phyloP scores from a whole-genome alignment of 2,113 vertebrate genomes.

The Nicator chloris region DNA sequence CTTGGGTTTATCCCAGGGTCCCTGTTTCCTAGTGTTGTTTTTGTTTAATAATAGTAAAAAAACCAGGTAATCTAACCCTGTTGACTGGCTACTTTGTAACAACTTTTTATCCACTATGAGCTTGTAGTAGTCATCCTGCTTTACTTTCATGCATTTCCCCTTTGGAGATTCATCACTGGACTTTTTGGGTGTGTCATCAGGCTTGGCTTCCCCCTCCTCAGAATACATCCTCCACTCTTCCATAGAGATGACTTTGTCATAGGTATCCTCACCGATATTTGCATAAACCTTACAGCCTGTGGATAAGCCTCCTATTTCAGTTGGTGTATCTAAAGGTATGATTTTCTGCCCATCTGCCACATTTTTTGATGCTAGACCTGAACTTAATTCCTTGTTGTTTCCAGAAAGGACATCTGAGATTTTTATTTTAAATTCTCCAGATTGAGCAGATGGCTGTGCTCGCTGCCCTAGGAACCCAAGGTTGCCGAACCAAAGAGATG shows the following conservation, averaged over 20 bases:
- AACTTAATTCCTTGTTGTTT: conserved; percentile 62
- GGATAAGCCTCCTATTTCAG: conserved; percentile 90
- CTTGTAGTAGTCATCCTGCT: conserved; percentile 94
- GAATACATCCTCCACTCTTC: conserved; percentile 92
- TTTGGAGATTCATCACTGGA: conserved; percentile 66
- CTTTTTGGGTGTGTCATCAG: conserved; percentile 58
- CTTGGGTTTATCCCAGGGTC: no score
- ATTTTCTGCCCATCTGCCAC: conserved; percentile 84
- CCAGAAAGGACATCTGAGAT: conserved; percentile 80
- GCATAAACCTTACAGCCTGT: conserved; percentile 95
- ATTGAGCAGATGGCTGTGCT: conserved; percentile 64
- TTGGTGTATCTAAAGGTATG: conserved; percentile 88
- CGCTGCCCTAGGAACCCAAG: conserved; percentile 34
- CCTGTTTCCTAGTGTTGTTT: no score
- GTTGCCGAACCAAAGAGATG: conserved; percentile 67
- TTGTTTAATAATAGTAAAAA: no score
- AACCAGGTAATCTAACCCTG: no score
- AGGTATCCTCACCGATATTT: conserved; percentile 94
- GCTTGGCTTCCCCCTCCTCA: conserved; percentile 81
- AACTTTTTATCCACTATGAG: conserved; percentile 93
- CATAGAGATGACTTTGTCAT: conserved; percentile 90
- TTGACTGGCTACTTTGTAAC: no score
- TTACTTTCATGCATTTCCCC: conserved; percentile 85
- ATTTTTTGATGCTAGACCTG: conserved; percentile 56
- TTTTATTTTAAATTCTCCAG: conserved; percentile 80